Conservation (phyloP, 1,140 invertebrate species). For the Watersipora subatra region DNA sequence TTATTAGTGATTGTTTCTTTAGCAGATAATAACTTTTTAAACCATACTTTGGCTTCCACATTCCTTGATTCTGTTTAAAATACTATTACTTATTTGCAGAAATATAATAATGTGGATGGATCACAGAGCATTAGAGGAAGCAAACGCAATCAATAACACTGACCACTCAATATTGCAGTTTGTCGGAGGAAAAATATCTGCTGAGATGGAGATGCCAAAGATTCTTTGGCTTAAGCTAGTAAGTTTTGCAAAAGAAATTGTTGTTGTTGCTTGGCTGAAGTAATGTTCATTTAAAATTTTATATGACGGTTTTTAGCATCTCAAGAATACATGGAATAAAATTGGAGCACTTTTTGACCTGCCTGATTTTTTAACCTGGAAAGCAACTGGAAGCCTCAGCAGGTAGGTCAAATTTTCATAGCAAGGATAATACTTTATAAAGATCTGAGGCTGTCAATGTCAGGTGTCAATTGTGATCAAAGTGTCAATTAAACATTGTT, state of each 20-base stretch:
- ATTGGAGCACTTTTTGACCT: slow-evolving; percentile 73
- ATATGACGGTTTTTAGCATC: too few species aligned
- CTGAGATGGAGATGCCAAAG: slow-evolving; percentile 92
- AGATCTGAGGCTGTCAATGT: too few species aligned
- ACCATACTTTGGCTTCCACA: too few species aligned
- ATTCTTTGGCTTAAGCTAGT: slow-evolving; percentile 75
- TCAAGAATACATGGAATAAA: neutral
- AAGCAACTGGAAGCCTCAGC: slow-evolving; percentile 59
- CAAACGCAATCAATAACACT: slow-evolving; percentile 63
- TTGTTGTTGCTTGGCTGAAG: too few species aligned
- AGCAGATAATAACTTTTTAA: too few species aligned
- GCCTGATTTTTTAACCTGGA: slow-evolving; percentile 86
- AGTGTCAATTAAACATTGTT: too few species aligned
- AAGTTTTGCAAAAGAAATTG: too few species aligned
- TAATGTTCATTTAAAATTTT: too few species aligned
- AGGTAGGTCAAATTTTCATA: slow-evolving; percentile 40
- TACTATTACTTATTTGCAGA: too few species aligned
- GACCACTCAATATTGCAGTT: slow-evolving; percentile 62
- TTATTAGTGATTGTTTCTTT: too few species aligned
- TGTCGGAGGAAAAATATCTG: slow-evolving; percentile 77
- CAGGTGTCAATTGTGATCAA: too few species aligned
- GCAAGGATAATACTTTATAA: slow-evolving; percentile 4
- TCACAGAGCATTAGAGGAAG: slow-evolving; percentile 70
- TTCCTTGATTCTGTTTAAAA: too few species aligned
- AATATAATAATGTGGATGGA: slow-evolving; percentile 97